Conservation (phyloP, 2,888 invertebrate species). For the Ichneumoninae sp. region DNA sequence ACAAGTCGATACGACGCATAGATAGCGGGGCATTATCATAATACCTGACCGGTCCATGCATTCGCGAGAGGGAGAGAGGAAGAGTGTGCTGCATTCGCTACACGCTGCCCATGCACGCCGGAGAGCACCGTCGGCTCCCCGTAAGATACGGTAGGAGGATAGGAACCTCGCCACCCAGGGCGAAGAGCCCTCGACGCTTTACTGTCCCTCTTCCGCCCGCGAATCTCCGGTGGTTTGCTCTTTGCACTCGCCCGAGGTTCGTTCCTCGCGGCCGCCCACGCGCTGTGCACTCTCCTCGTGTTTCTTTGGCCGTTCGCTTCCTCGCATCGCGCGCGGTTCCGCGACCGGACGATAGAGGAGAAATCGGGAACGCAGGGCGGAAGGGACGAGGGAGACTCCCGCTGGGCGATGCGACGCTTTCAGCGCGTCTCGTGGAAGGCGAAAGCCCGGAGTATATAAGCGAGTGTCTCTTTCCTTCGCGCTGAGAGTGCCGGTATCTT, state of each 20-base stretch:
- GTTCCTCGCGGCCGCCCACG: slow-evolving; percentile 70
- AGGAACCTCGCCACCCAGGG: slow-evolving; percentile 73
- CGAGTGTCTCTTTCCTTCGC: slow-evolving; percentile 30
- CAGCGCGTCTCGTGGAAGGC: slow-evolving; percentile 38
- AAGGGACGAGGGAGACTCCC: slow-evolving; percentile 46
- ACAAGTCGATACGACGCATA: slow-evolving; percentile 78
- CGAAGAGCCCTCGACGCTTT: slow-evolving; percentile 64
- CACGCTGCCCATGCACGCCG: slow-evolving; percentile 25
- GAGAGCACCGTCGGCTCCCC: slow-evolving; percentile 55
- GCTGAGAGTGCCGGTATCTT: slow-evolving; percentile 57
- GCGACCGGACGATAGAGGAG: slow-evolving; percentile 30
- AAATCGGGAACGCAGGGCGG: slow-evolving; percentile 18
- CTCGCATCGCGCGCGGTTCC: not conserved
- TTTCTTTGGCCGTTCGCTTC: not conserved
- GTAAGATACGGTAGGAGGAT: slow-evolving; percentile 69
- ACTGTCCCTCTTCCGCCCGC: slow-evolving; percentile 25
- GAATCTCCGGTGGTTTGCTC: slow-evolving; percentile 43
- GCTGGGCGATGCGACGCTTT: slow-evolving; percentile 60
- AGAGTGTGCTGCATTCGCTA: slow-evolving; percentile 13
- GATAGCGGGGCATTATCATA: slow-evolving; percentile 77
- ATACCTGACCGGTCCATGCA: slow-evolving; percentile 73
- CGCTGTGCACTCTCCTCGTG: slow-evolving; percentile 56
- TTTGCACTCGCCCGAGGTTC: slow-evolving; percentile 50
- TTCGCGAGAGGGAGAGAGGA: slow-evolving; percentile 55
- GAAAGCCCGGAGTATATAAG: slow-evolving; percentile 5